Base-by-base conservation (phyloP, 1,140 invertebrate species). In the Chlorops oryzae region DNA sequence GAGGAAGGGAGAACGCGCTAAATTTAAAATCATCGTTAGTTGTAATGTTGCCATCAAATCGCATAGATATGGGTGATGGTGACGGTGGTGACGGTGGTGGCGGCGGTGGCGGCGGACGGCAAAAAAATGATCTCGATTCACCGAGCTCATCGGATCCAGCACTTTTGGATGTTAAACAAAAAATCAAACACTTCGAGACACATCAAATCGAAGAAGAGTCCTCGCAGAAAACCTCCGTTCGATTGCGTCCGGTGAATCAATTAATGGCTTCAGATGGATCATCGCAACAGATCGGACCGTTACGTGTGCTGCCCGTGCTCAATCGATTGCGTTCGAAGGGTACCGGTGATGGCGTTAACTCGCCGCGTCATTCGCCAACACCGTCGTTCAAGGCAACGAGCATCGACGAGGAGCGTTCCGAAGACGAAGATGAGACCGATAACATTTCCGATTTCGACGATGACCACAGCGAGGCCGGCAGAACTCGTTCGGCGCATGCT, bases 381-480 rank as follows among this genome's bases (percentile, higher is more conserved):
- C 35, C 46, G 23, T 39, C 32, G 32, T 27, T 18, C 7, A 17
- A 34, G n/a, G 9, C 32, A 13, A 3, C 38, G 13, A 66, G 63
- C 58, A 69, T 69, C 13, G 62, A 65, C 32, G 66, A 70, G 41
- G 66, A 63, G 49, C 66, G 62, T 5, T 70, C 66, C 42, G 66
- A 70, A 38, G 66, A 70, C 43, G 66, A 70, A 38, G 66, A 70
- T 45, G 66, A 70, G 41, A 59, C 70, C 15, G 66, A 70, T 41
- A 60, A 67, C 23, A 58, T 65, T 40, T 65, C 66, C 0, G 65
- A 69, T 41, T 65, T 61, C 47, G 62, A 66, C 38, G 50, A 57
- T 12, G 59, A 64, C 43, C 34, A 27, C 6, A n/a, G 22, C 15
- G 20, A 3, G 1, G 15, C 32, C 5, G 43, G 3, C 5, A 21